phyloP scores from a whole-genome alignment of 2,888 invertebrate species.

The Selenia dentaria region DNA sequence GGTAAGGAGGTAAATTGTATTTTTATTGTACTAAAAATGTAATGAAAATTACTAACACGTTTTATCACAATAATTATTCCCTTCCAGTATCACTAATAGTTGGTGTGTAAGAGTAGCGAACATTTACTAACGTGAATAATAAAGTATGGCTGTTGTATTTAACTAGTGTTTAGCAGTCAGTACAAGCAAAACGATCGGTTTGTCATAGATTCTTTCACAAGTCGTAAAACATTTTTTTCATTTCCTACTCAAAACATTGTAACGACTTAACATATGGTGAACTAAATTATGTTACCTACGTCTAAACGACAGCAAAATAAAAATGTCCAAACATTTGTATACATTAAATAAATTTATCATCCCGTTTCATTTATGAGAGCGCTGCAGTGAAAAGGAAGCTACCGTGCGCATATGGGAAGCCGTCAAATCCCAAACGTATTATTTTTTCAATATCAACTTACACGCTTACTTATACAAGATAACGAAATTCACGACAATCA shows the following conservation, averaged over 20 bases:
- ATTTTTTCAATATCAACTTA: slow-evolving; percentile 80
- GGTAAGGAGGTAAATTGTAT: too few relatives aligned
- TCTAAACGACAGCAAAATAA: slow-evolving; percentile 82
- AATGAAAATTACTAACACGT: too few relatives aligned
- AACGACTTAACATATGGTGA: slow-evolving; percentile 80
- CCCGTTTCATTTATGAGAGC: slow-evolving; percentile 72
- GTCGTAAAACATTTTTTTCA: slow-evolving; percentile 79
- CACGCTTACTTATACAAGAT: slow-evolving; percentile 77
- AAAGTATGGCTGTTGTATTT: too few relatives aligned
- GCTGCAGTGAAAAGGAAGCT: slow-evolving; percentile 78
- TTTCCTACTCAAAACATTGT: slow-evolving; percentile 76
- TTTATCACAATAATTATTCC: too few relatives aligned
- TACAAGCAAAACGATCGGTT: slow-evolving; percentile 60
- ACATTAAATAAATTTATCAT: slow-evolving; percentile 85
- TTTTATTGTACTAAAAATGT: too few relatives aligned
- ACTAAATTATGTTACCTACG: slow-evolving; percentile 83
- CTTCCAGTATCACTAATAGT: too few relatives aligned
- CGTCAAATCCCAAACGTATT: slow-evolving; percentile 82
- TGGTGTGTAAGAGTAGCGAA: too few relatives aligned
- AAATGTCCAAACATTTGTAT: slow-evolving; percentile 85
- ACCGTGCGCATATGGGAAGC: slow-evolving; percentile 78
- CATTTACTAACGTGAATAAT: too few relatives aligned
- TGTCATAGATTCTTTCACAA: slow-evolving; percentile 75
- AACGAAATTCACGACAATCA: slow-evolving; percentile 80
- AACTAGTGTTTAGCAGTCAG: too few relatives aligned